Percentiles rank a stretch among this genome's conserved stretches.
Conservation (phyloP, 2,113 vertebrate genomes). For the Tautogolabrus adspersus region DNA sequence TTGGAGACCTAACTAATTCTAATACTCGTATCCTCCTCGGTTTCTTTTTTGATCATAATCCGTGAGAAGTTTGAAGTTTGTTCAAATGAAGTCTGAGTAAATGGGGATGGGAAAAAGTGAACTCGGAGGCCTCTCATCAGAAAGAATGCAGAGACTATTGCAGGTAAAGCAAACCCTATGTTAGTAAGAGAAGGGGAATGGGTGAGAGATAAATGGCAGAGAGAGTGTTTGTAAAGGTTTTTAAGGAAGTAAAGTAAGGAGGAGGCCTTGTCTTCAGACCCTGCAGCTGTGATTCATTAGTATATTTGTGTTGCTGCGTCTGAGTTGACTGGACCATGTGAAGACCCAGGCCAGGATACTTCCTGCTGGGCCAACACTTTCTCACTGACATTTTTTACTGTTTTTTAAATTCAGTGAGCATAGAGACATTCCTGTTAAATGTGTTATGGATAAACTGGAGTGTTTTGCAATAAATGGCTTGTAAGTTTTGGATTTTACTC, state of each 20-base stretch:
- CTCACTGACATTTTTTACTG: slow-evolving; percentile 18
- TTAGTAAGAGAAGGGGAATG: slow-evolving; percentile 19
- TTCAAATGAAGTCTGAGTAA: slow-evolving; percentile 24
- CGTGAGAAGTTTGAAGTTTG: slow-evolving; percentile 25
- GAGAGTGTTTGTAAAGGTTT: slow-evolving; percentile 27
- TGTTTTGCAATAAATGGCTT: neutral
- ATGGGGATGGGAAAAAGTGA: slow-evolving; percentile 6
- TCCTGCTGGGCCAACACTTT: slow-evolving; percentile 33
- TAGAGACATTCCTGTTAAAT: slow-evolving; percentile 24
- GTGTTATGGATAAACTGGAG: neutral
- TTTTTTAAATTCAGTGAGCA: slow-evolving; percentile 15
- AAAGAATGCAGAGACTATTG: slow-evolving; percentile 32
- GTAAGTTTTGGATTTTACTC: neutral
- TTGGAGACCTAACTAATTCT: slow-evolving; percentile 32
- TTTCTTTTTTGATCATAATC: slow-evolving; percentile 30
- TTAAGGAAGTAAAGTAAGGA: slow-evolving; percentile 48
- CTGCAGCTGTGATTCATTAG: slow-evolving; percentile 70
- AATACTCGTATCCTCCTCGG: slow-evolving; percentile 19
- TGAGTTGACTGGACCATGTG: slow-evolving; percentile 61
- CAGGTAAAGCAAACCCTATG: slow-evolving; percentile 24
- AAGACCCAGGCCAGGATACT: slow-evolving; percentile 50
- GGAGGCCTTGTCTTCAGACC: slow-evolving; percentile 33
- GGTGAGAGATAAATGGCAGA: slow-evolving; percentile 1
- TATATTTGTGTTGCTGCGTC: slow-evolving; percentile 70
- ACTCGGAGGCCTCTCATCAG: slow-evolving; percentile 24